These are phyloP conservation scores for Boleophthalmus pectinirostris DNA, from an alignment of 2,113 vertebrate species.

Conservation along the genomic window DNA sequence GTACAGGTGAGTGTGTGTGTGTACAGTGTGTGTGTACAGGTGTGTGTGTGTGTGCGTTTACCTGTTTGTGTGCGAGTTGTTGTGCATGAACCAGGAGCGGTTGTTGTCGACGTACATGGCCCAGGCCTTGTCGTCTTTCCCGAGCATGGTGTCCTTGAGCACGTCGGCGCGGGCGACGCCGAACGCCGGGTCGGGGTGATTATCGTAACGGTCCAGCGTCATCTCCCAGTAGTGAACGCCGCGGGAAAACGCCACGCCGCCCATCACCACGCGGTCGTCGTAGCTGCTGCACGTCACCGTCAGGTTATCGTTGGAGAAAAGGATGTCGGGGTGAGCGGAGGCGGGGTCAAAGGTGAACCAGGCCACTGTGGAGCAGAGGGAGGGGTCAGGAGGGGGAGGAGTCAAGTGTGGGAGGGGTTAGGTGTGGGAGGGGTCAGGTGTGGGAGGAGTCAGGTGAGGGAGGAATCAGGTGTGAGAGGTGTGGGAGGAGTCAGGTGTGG, in stretches of 20 bases:
- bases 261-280: conserved; percentile 94
- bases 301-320: conserved; percentile 98
- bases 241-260: conserved; percentile 91
- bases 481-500: no score
- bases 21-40: no score
- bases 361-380: conserved; percentile 78
- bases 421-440: no score
- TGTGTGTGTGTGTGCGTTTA: no score
- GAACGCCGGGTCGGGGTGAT: conserved; percentile 96
- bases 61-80: conserved; percentile 99
- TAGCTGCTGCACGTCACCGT: conserved; percentile 98
- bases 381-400: background rate
- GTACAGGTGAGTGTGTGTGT: no score
- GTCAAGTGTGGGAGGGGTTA: no score
- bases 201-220: conserved; percentile 94
- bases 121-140: conserved; percentile 99
- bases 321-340: conserved; percentile 94
- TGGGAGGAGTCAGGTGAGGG: no score
- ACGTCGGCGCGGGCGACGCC: conserved; percentile 90
- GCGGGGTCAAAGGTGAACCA: conserved; percentile 95
- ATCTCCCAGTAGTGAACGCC: conserved; percentile 98
- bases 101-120: conserved; percentile 99
- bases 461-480: no score
- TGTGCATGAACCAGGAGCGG: conserved; percentile 99
- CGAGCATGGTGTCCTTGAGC: conserved; percentile 96